These are phyloP conservation scores for Orchesella cincta DNA, from an alignment of 1,140 invertebrate species.

Conservation along the genomic window DNA sequence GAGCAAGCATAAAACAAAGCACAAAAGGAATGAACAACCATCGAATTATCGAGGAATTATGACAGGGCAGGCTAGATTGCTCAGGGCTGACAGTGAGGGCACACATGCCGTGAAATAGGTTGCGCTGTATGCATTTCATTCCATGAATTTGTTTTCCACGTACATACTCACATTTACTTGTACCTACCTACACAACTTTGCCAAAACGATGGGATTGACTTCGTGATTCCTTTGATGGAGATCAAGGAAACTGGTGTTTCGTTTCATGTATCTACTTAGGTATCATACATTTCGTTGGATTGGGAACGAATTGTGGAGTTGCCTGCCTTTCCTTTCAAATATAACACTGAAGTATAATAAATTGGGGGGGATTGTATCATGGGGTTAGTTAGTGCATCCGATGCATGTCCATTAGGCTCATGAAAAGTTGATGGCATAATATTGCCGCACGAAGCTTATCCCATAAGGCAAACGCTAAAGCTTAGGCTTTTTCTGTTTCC, in stretches of 20 bases:
- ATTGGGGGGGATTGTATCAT: too few species aligned
- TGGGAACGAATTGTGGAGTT: background rate
- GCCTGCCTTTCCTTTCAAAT: background rate
- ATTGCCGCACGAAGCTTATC: background rate
- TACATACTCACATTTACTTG: background rate
- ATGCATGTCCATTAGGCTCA: constrained; percentile 7
- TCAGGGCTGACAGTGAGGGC: background rate
- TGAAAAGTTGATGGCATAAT: background rate
- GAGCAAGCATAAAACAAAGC: background rate
- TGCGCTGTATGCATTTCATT: background rate
- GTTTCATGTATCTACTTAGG: background rate
- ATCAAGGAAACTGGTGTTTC: background rate
- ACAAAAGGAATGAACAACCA: background rate
- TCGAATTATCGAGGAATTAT: background rate
- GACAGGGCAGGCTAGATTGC: background rate
- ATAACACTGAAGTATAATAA: too few species aligned
- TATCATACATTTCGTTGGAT: background rate
- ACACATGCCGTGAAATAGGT: background rate
- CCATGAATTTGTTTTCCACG: background rate
- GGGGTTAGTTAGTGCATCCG: background rate
- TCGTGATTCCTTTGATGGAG: background rate
- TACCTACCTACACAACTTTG: background rate
- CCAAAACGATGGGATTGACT: background rate
- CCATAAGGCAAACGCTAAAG: background rate
- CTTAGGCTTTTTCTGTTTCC: background rate